Evolutionary conservation across 2,888 invertebrate genomes (phyloP).

Genomic region (Abscondita cerata): DNA sequence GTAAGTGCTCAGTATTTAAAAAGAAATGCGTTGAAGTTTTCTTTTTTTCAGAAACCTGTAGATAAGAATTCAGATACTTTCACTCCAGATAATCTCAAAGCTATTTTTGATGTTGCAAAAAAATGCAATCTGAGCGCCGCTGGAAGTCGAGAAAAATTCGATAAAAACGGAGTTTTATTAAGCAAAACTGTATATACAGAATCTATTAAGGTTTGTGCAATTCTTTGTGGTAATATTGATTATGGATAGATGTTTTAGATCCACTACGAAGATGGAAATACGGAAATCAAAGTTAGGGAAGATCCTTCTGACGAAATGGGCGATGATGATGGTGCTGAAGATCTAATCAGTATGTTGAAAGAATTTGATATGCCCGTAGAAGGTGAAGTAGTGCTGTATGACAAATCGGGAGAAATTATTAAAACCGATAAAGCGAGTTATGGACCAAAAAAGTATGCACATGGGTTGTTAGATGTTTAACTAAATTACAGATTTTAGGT

Average conservation of each 20-base stretch:
- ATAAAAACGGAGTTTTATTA: constrained; percentile 4
- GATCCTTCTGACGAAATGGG: not conserved
- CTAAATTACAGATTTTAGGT: constrained; percentile 16
- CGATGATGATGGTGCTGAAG: not conserved
- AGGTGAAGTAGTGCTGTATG: not conserved
- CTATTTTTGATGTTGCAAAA: constrained; percentile 1
- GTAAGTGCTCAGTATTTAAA: too few relatives aligned
- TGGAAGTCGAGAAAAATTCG: constrained; percentile 7
- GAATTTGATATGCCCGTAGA: constrained; percentile 10
- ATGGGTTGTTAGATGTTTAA: not conserved
- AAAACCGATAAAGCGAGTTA: not conserved
- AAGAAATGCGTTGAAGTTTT: too few relatives aligned
- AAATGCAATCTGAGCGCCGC: not conserved
- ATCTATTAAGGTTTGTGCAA: not conserved
- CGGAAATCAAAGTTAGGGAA: not conserved
- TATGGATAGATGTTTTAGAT: not conserved
- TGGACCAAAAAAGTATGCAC: constrained; percentile 2
- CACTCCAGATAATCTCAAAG: not conserved
- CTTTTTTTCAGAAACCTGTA: constrained; percentile 1
- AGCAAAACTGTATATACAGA: constrained; percentile 1
- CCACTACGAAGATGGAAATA: constrained; percentile 5
- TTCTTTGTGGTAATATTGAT: not conserved
- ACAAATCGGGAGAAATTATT: not conserved
- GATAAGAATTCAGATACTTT: not conserved
- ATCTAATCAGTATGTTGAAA: constrained; percentile 1